Base-by-base conservation (phyloP, 2,797 vertebrate genomes). In the Alauda arvensis region DNA sequence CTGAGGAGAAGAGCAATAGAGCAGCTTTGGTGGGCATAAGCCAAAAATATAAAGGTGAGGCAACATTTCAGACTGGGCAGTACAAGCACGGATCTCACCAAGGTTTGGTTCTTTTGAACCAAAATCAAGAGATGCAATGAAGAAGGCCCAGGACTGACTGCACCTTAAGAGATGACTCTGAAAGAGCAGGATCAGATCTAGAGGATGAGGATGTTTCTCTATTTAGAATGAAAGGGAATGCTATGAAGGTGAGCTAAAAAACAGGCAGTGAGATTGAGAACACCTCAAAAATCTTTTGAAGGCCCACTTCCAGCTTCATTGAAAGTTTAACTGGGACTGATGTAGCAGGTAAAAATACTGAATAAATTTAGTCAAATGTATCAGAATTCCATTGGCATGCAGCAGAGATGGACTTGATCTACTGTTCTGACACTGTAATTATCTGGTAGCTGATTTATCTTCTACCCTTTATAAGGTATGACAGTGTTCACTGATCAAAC, bases 151-250 rank as follows among this genome's bases (percentile, higher is more conserved):
- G 67, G 68, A 83, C 34, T 66, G 72, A 56, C 82, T 76, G 77
- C 6, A 7, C 33, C 57, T 65, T 83, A 56, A 49, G 55, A 84
- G 63, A 55, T 60, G 1, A 92, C 55, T 23, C 61, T 78, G 61
- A 77, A 72, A 72, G 6, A 61, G 33, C 12, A 89, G 74, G 14
- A 91, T 90, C 85, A 89, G 81, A 90, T 52, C 76, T 39, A 43
- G 49, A 8, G 8, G 40, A 68, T 59, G 34, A 90, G 79, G 26
- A 63, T 68, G 6, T 34, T 87, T 78, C 92, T 83, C 69, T 15
- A 31, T 80, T 82, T 85, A 85, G 85, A 93, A 89, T 88, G 57
- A 66, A 92, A 87, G 7, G 42, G 24, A 80, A 79, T 67, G 51
- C 43, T 92, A 56, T 8, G 67, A 85, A 91, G 42, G 40, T 68